Evolutionary conservation across 2,113 vertebrate species (phyloP).

Genomic region (Ctenodactylus gundi): DNA sequence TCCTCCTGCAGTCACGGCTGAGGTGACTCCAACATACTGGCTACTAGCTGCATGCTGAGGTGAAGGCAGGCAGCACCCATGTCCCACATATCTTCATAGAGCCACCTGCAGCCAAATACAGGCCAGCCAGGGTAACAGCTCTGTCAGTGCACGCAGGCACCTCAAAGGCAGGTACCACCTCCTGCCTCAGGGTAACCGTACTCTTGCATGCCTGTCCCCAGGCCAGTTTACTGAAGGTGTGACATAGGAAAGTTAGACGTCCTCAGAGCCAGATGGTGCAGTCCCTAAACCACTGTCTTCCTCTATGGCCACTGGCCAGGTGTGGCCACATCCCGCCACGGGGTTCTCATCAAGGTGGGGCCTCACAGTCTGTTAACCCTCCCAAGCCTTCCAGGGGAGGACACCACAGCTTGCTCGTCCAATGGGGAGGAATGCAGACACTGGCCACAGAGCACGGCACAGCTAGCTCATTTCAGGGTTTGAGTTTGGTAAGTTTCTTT

Average conservation of each 20-base stretch:
- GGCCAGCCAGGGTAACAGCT: background rate
- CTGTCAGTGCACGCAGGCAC: conserved; percentile 34
- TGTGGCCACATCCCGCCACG: background rate
- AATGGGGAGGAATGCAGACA: rapidly evolving
- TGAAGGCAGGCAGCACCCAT: conserved; percentile 17
- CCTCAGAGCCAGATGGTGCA: rapidly evolving
- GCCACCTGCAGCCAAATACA: conserved; percentile 34
- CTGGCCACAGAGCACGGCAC: rapidly evolving
- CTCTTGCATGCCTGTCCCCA: background rate
- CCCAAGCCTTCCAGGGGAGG: background rate
- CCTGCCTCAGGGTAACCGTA: background rate
- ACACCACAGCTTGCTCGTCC: background rate
- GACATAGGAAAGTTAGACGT: background rate
- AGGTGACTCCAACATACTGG: conserved; percentile 37
- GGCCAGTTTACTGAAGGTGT: background rate
- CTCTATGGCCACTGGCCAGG: rapidly evolving
- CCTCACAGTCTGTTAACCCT: background rate
- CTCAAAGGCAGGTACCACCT: conserved; percentile 44
- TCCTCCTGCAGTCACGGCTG: background rate
- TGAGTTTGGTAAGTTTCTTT: background rate
- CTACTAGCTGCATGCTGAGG: conserved; percentile 14
- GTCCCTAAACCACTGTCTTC: background rate
- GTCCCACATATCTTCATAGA: conserved; percentile 67
- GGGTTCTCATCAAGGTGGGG: no score
- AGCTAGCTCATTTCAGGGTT: background rate